A percentile compares a stretch with the other conserved stretches of the same genome.
phyloP scores from a whole-genome alignment of 1,140 invertebrate genomes.

The Drosophila erecta region DNA sequence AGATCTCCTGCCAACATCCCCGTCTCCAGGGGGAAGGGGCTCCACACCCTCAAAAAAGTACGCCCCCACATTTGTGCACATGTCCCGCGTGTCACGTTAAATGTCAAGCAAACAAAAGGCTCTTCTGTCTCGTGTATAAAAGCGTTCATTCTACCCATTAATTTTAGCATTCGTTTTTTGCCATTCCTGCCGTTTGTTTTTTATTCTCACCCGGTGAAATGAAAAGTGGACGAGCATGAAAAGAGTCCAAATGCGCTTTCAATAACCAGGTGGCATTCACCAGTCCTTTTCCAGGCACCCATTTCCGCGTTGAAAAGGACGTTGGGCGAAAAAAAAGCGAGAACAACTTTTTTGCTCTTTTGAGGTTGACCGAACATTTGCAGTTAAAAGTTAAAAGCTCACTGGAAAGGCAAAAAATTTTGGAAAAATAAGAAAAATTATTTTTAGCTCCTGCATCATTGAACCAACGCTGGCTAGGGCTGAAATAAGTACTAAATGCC shows the following conservation, averaged over 20 bases:
- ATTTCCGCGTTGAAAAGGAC: constrained; percentile 21
- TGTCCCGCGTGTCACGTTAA: constrained; percentile 76
- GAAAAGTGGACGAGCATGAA: constrained; percentile 58
- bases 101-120: constrained; percentile 78
- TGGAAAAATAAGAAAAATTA: constrained; percentile 26
- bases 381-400: constrained; percentile 54
- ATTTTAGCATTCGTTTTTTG: constrained; percentile 53
- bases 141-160: constrained; percentile 72
- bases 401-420: constrained; percentile 30
- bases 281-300: constrained; percentile 7
- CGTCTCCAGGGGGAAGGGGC: too few relatives aligned
- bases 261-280: constrained; percentile 54
- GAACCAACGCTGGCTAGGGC: constrained; percentile 34
- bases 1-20: neutral
- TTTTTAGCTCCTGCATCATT: constrained; percentile 43
- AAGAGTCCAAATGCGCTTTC: constrained; percentile 56
- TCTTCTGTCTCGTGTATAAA: constrained; percentile 45
- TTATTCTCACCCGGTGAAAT: constrained; percentile 40
- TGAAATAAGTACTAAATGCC: neutral
- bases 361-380: constrained; percentile 56
- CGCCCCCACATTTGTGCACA: constrained; percentile 46
- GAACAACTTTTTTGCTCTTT: constrained; percentile 44
- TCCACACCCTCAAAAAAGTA: neutral
- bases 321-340: constrained; percentile 20
- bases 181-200: constrained; percentile 1